Evolutionary conservation across 2,113 vertebrate genomes (phyloP), one percentile per base, ranked within the genome.

Genomic region (Callipepla californica): DNA sequence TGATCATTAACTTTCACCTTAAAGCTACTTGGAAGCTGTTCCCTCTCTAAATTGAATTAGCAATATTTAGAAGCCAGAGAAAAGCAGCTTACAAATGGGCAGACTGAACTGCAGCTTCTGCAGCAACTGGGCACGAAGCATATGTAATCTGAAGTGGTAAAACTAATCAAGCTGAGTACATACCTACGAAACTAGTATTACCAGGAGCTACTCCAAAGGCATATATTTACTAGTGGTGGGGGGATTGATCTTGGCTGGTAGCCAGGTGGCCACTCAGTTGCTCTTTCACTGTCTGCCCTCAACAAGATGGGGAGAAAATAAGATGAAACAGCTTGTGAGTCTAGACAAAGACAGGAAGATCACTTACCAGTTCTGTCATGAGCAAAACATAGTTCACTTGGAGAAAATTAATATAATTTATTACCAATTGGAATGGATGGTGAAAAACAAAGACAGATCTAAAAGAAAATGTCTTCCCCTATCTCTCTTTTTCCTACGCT

Each of bases 181-280:
- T 19, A 68, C 19, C 36, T 61, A 70, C 11, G 19, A 76, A 72
- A 63, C 15, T 25, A 63, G 32, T 12, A 63, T 42, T 69, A 70
- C 11, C 14, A 59, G 55, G 44, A 72, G 12, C 12, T 45, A 34
- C 22, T 76, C 13, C 48, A 40, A 13, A 7, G 9, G 7, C 26
- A 18, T 10, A 21, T 22, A 30, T 77, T 62, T 62, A 63, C 34
- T 36, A 23, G 36, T 21, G 59, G 36, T 18, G 40, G 13, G 51
- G 57, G 40, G 26, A 7, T 10, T 77, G 53, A 32, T 16, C 0
- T 0, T 73, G 65, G 44, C 15, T 0, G 1, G 30, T n/a, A 63
- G 32, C 16, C 44, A 47, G 69, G 9, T 81, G 55, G 15, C n/a
- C 67, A 63, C 36, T 12, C 42, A 55, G 7, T 20, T 1, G 1